A percentile compares a stretch with the other conserved stretches of the same genome.
Conservation (phyloP, 2,797 vertebrate genomes). For the Syndactyla subalaris region DNA sequence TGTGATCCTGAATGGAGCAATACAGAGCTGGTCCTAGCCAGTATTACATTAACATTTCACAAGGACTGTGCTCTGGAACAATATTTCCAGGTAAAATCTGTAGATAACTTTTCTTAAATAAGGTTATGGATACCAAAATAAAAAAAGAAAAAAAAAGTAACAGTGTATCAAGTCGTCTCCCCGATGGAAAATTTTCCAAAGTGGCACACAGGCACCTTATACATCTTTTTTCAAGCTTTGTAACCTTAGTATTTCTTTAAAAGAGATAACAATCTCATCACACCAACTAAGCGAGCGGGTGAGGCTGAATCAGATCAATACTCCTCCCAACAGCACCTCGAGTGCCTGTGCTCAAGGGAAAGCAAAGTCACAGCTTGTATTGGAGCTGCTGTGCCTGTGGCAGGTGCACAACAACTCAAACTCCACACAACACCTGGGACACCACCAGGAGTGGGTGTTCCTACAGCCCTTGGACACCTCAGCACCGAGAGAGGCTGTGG, state of each 20-base stretch:
- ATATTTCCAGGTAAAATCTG: neutral
- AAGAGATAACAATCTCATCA: neutral
- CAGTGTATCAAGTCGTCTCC: neutral
- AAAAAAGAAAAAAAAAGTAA: rapidly evolving
- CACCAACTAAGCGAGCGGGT: neutral
- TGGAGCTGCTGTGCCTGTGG: neutral
- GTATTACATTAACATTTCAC: neutral
- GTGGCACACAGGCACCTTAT: neutral
- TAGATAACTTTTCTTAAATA: neutral
- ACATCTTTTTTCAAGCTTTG: neutral
- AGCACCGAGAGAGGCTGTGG: neutral
- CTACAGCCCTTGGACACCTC: neutral
- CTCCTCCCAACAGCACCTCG: neutral
- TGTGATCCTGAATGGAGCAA: conserved; percentile 1
- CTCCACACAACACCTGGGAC: neutral
- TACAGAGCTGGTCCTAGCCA: neutral
- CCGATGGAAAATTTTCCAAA: neutral
- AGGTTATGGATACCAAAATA: neutral
- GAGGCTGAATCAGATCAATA: neutral
- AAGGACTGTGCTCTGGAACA: neutral
- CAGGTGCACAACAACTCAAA: neutral
- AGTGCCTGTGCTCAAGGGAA: neutral
- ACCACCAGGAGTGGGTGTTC: rapidly evolving
- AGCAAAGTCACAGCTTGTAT: neutral
- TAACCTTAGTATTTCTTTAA: neutral